Conservation (phyloP, 2,888 invertebrate species). For the Anthophora plumipes region DNA sequence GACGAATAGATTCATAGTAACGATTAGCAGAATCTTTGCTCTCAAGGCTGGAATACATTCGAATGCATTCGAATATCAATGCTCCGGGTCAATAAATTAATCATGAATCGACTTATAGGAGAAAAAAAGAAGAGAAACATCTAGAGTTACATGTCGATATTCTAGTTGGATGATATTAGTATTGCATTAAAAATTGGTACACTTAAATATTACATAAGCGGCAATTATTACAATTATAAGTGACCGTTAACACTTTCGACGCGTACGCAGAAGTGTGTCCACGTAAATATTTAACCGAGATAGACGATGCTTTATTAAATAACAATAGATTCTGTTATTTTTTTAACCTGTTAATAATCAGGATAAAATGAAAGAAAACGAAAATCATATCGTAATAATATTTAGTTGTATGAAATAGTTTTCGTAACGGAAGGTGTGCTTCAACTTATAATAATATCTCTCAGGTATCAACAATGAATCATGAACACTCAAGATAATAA, state of each 20-base stretch:
- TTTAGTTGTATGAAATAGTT: neutral
- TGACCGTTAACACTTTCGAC: neutral
- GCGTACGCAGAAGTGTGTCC: too few relatives aligned
- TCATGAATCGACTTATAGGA: conserved; percentile 8
- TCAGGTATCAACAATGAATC: too few relatives aligned
- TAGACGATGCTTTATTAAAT: neutral
- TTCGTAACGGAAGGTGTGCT: neutral
- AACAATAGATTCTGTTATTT: neutral
- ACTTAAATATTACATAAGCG: neutral
- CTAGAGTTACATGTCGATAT: neutral
- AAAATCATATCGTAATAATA: neutral
- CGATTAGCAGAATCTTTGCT: conserved; percentile 12
- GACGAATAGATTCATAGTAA: conserved; percentile 29
- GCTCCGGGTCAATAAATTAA: neutral
- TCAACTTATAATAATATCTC: too few relatives aligned
- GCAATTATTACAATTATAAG: neutral
- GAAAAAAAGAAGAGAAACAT: neutral
- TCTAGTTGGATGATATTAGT: neutral
- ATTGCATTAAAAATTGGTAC: neutral
- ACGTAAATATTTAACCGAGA: neutral
- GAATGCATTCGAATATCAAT: conserved; percentile 18
- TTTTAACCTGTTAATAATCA: neutral
- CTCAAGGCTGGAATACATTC: conserved; percentile 44
- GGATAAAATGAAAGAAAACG: neutral
- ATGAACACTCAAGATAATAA: too few relatives aligned